Evolutionary conservation across 2,888 invertebrate genomes (phyloP).

Genomic region (Beris morrisii): DNA sequence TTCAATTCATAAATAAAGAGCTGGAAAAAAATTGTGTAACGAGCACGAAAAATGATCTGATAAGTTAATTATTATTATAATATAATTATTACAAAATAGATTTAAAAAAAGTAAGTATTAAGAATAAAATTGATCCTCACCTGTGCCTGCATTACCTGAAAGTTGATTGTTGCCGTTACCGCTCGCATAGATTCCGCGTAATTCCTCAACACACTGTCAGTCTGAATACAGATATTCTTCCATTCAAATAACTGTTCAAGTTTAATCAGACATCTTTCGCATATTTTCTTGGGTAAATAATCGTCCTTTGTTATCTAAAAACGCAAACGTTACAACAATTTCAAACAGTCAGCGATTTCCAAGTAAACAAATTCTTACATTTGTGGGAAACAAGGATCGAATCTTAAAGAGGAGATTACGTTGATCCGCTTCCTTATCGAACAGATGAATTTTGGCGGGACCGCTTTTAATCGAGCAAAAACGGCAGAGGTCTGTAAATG

Average conservation of each 20-base stretch:
- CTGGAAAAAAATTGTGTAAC: no score
- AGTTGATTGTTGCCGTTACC: conserved; percentile 67
- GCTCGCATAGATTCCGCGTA: conserved; percentile 71
- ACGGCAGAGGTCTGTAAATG: conserved; percentile 70
- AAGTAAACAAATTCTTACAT: conserved; percentile 58
- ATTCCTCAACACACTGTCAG: conserved; percentile 67
- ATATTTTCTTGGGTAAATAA: conserved; percentile 71
- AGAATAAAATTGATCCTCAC: conserved; percentile 32
- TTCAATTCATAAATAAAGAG: no score
- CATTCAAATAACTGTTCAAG: conserved; percentile 72
- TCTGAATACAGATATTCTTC: conserved; percentile 67
- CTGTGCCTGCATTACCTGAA: conserved; percentile 59
- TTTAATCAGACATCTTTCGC: conserved; percentile 67
- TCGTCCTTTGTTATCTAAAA: conserved; percentile 71
- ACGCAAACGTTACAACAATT: background rate
- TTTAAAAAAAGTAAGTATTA: no score
- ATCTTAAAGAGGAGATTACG: conserved; percentile 70
- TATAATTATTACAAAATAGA: no score
- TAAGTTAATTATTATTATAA: no score
- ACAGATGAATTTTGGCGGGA: conserved; percentile 68
- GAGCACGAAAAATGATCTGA: no score
- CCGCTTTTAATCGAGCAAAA: conserved; percentile 71
- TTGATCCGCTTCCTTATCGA: conserved; percentile 73
- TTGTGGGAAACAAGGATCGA: conserved; percentile 68
- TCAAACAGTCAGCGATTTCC: background rate